phyloP scores from a whole-genome alignment of 35 echinoderm and acorn worm species.

The Nesometra sesokonis region DNA sequence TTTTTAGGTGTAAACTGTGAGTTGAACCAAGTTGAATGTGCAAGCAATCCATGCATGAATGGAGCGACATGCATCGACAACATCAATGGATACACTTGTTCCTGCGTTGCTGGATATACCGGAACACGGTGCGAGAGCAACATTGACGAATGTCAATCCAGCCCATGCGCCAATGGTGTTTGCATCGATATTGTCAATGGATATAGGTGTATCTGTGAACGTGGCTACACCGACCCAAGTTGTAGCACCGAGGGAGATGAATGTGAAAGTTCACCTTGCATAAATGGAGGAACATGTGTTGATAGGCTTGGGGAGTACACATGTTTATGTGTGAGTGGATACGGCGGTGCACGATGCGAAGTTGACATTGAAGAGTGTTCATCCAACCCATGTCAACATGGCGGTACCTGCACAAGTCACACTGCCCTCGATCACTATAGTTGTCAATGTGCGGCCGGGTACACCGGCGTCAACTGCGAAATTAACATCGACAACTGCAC shows the following conservation, averaged over 20 bases:
- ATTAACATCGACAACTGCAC: constrained; percentile 61
- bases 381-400: constrained; percentile 86
- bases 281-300: constrained; percentile 38
- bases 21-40: constrained; percentile 34
- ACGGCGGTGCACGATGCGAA: constrained; percentile 35
- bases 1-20: constrained; percentile 6
- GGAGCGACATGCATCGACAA: constrained; percentile 35
- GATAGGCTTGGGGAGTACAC: constrained; percentile 36
- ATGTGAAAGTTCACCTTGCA: constrained; percentile 35
- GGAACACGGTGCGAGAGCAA: constrained; percentile 36
- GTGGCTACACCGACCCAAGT: constrained; percentile 28
- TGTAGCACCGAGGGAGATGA: constrained; percentile 63
- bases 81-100: constrained; percentile 51
- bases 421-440: constrained; percentile 31
- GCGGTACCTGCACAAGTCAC: constrained; percentile 30
- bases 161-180: constrained; percentile 44
- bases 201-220: constrained; percentile 38
- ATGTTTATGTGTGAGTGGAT: constrained; percentile 41
- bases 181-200: constrained; percentile 36
- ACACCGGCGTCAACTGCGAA: constrained; percentile 65
- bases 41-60: constrained; percentile 59
- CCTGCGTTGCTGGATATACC: constrained; percentile 34
- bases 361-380: constrained; percentile 59
- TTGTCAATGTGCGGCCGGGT: constrained; percentile 50
- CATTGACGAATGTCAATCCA: constrained; percentile 41